These are phyloP conservation scores for Drosophila sturtevanti DNA, from an alignment of 1,140 invertebrate species.

Conservation along the genomic window DNA sequence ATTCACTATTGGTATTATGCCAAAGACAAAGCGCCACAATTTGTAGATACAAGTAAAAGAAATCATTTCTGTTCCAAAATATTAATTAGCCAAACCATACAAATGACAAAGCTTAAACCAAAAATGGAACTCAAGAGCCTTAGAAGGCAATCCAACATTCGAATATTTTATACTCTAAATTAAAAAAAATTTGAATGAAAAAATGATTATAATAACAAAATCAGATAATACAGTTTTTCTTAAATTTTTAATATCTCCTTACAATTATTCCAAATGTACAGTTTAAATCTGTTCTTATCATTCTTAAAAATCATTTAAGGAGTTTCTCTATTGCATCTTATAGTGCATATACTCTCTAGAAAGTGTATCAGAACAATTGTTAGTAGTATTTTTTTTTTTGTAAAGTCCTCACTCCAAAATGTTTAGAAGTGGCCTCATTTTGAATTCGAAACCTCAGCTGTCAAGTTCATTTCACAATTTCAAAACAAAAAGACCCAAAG, in stretches of 20 bases:
- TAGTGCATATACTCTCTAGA: background rate
- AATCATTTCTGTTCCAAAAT: constrained; percentile 71
- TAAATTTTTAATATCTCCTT: no score
- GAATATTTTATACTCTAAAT: constrained; percentile 23
- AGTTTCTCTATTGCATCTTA: background rate
- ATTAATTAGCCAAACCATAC: constrained; percentile 63
- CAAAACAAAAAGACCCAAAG: background rate
- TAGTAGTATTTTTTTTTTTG: background rate
- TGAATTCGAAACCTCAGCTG: constrained; percentile 40
- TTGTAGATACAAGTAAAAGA: constrained; percentile 63
- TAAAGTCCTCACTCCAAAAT: constrained; percentile 12
- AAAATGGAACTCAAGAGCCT: constrained; percentile 41
- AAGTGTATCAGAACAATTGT: background rate
- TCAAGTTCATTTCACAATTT: constrained; percentile 68
- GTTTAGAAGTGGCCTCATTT: constrained; percentile 40
- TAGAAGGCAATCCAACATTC: constrained; percentile 16
- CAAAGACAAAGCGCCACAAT: constrained; percentile 51
- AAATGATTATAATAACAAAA: no score
- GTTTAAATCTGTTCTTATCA: no score
- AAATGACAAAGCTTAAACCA: constrained; percentile 17
- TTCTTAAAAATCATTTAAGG: no score
- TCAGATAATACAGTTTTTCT: no score
- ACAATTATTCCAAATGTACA: no score
- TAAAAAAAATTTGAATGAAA: no score
- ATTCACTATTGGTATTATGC: background rate